phyloP scores from a whole-genome alignment of 2,888 invertebrate genomes.

The Microctonus aethiopoides region DNA sequence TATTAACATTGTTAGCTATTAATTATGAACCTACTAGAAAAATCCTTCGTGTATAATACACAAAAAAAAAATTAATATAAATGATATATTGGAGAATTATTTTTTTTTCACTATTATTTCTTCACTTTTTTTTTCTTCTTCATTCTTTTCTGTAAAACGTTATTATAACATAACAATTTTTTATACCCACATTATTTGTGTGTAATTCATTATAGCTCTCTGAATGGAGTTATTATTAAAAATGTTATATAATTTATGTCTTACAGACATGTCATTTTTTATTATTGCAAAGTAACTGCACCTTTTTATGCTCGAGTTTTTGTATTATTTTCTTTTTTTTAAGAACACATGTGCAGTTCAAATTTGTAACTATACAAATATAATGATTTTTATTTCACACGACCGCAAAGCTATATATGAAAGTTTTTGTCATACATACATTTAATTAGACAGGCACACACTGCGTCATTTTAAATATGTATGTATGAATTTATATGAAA shows the following conservation, averaged over 20 bases:
- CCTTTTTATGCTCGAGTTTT: not conserved
- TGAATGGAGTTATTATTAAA: not conserved
- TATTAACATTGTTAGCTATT: slow-evolving; percentile 11
- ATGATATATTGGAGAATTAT: not conserved
- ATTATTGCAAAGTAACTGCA: slow-evolving; percentile 4
- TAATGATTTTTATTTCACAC: slow-evolving; percentile 7
- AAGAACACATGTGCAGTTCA: not conserved
- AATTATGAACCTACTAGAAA: slow-evolving; percentile 13
- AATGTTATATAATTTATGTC: not conserved
- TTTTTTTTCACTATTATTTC: too few relatives aligned
- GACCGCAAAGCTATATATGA: not conserved
- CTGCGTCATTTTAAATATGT: slow-evolving; percentile 19
- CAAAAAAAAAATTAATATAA: too few relatives aligned
- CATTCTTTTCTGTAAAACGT: too few relatives aligned
- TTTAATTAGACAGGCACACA: slow-evolving; percentile 29
- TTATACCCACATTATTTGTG: not conserved
- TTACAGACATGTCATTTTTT: not conserved
- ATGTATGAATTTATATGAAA: slow-evolving; percentile 18
- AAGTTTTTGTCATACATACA: slow-evolving; percentile 13
- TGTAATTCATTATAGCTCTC: slow-evolving; percentile 3
- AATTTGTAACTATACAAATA: slow-evolving; percentile 14
- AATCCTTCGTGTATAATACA: slow-evolving; percentile 3
- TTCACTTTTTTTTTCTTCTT: too few relatives aligned
- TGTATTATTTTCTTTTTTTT: not conserved
- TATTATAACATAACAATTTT: too few relatives aligned